Percentiles rank a stretch among this genome's conserved stretches.
Evolutionary conservation across 2,888 invertebrate species (phyloP).

Genomic region (Minunthozetes semirufus): DNA sequence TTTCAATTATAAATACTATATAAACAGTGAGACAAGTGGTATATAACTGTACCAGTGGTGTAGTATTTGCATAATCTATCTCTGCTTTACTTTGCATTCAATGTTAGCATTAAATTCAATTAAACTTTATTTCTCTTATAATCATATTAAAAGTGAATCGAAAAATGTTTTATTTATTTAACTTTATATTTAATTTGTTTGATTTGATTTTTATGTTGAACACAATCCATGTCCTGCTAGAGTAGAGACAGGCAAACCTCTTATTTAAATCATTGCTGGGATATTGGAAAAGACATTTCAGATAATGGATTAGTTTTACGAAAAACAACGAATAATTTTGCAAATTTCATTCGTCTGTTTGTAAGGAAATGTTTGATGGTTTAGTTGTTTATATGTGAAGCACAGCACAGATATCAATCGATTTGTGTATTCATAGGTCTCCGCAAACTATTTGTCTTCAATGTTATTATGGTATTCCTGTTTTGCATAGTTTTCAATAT

Average conservation of each 20-base stretch:
- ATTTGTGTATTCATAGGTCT: neutral
- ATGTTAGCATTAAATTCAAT: neutral
- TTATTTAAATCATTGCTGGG: neutral
- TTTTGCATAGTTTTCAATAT: neutral
- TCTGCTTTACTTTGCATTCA: neutral
- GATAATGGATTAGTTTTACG: neutral
- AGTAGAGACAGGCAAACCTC: neutral
- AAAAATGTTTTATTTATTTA: neutral
- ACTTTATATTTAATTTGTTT: neutral
- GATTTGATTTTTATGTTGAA: neutral
- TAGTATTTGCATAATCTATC: neutral
- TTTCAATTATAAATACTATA: too few relatives aligned
- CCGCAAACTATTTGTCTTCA: neutral
- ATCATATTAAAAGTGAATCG: neutral
- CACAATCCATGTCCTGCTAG: neutral
- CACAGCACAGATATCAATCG: neutral
- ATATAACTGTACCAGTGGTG: too few relatives aligned
- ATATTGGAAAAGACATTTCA: neutral
- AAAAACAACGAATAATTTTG: neutral
- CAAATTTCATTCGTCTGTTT: neutral
- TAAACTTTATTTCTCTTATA: neutral
- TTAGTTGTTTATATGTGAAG: too few relatives aligned
- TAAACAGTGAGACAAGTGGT: too few relatives aligned
- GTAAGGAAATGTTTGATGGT: too few relatives aligned
- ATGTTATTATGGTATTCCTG: neutral